Evolutionary conservation across 2,113 vertebrate species (phyloP).

Genomic region (Poeciliopsis prolifica): DNA sequence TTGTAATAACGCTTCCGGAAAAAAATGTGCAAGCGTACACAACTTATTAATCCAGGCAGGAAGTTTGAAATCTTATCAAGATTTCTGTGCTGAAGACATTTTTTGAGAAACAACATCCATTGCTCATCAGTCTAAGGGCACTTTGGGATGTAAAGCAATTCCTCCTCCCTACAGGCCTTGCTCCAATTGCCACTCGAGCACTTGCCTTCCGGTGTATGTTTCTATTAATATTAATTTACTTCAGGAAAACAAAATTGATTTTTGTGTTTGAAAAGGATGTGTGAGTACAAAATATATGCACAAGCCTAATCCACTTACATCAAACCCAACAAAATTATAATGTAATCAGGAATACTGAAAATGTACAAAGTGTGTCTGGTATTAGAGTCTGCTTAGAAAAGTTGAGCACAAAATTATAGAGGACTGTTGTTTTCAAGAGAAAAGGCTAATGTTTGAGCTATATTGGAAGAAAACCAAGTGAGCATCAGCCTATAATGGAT

Average conservation of each 20-base stretch:
- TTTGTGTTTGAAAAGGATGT: not conserved
- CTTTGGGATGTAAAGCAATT: not conserved
- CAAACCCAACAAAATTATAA: not conserved
- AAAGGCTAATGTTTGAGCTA: not conserved
- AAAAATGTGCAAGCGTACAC: not conserved
- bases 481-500: no score
- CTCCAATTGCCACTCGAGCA: constrained; percentile 1
- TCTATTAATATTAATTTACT: constrained; percentile 4
- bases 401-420: not conserved
- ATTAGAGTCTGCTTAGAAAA: not conserved
- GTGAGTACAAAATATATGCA: not conserved
- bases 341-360: not conserved
- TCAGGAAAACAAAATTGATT: not conserved
- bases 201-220: not conserved
- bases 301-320: not conserved
- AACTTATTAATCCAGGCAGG: not conserved
- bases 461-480: no score
- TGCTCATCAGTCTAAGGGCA: not conserved
- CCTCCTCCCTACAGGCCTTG: not conserved
- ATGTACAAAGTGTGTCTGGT: not conserved
- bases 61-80: not conserved
- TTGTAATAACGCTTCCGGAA: not conserved
- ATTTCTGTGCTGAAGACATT: not conserved
- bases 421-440: not conserved
- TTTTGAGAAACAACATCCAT: not conserved